A percentile compares a stretch with the other conserved stretches of the same genome.
These are phyloP conservation scores for Drosophila anomelani DNA, from an alignment of 2,888 invertebrate species.

Conservation along the genomic window DNA sequence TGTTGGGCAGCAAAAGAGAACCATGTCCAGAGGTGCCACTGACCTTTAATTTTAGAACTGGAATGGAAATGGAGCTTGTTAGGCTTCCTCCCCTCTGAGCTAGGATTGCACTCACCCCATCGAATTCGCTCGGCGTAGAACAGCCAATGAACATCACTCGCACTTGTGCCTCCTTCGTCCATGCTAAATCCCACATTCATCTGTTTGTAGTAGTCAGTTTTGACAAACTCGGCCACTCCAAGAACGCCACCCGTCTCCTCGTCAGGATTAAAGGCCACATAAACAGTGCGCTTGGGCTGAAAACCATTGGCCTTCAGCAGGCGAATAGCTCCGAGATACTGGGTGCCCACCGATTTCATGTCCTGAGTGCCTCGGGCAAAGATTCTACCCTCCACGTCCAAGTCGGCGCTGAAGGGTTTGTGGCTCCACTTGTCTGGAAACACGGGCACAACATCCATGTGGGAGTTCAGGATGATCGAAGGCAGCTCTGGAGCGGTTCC, in stretches of 20 bases:
- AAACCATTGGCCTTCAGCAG: conserved; percentile 86
- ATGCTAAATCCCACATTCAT: conserved; percentile 91
- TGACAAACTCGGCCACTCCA: conserved; percentile 89
- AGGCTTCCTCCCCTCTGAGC: too few species aligned
- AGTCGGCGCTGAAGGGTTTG: conserved; percentile 93
- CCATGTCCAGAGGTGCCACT: conserved; percentile 91
- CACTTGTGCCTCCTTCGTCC: conserved; percentile 92
- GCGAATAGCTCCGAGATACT: conserved; percentile 90
- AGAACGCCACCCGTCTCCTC: conserved; percentile 88
- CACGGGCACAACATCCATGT: conserved; percentile 98
- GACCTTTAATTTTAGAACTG: conserved; percentile 87
- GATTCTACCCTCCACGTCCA: conserved; percentile 93
- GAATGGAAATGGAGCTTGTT: background rate
- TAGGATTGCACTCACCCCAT: conserved; percentile 87
- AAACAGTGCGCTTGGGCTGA: conserved; percentile 87
- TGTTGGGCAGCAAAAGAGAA: conserved; percentile 87
- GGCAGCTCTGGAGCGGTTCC: conserved; percentile 90
- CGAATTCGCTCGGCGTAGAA: conserved; percentile 88
- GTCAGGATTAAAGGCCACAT: conserved; percentile 89
- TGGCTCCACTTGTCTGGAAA: conserved; percentile 94
- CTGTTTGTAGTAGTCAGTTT: conserved; percentile 87
- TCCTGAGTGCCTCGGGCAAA: conserved; percentile 94
- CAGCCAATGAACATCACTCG: conserved; percentile 87
- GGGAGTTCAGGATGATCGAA: conserved; percentile 92
- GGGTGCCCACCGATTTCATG: conserved; percentile 93